Conservation (phyloP, 2,888 invertebrate genomes). For the Melieria omissa region DNA sequence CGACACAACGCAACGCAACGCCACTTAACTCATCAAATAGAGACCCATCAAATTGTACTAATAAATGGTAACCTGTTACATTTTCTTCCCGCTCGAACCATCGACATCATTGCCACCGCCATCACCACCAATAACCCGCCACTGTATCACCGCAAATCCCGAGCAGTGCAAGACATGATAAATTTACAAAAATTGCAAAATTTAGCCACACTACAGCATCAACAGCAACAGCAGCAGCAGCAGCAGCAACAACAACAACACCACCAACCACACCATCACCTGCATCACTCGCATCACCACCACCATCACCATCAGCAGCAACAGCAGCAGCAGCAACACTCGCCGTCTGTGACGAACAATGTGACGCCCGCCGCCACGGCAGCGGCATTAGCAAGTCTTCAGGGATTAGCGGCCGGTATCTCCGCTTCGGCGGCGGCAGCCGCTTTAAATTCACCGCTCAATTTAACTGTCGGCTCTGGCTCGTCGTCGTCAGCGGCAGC, state of each 20-base stretch:
- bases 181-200: constrained; percentile 79
- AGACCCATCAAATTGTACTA: constrained; percentile 40
- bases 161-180: constrained; percentile 68
- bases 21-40: constrained; percentile 31
- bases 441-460: constrained; percentile 84
- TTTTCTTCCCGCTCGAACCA: constrained; percentile 28
- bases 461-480: constrained; percentile 78
- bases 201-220: constrained; percentile 77
- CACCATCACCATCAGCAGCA: constrained; percentile 52
- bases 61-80: constrained; percentile 40
- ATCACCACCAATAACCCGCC: constrained; percentile 11
- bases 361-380: constrained; percentile 66
- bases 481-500: constrained; percentile 26
- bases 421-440: constrained; percentile 65
- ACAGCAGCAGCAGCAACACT: constrained; percentile 63
- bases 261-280: constrained; percentile 71
- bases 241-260: constrained; percentile 65
- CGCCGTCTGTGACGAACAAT: constrained; percentile 68
- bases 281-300: constrained; percentile 68
- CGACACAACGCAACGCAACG: neutral
- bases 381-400: constrained; percentile 74
- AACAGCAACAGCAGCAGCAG: constrained; percentile 60
- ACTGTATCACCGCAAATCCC: constrained; percentile 23
- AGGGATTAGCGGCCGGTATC: constrained; percentile 68
- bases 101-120: constrained; percentile 1